phyloP scores from a whole-genome alignment of 2,888 invertebrate species.

The Hofmannophila pseudospretella region DNA sequence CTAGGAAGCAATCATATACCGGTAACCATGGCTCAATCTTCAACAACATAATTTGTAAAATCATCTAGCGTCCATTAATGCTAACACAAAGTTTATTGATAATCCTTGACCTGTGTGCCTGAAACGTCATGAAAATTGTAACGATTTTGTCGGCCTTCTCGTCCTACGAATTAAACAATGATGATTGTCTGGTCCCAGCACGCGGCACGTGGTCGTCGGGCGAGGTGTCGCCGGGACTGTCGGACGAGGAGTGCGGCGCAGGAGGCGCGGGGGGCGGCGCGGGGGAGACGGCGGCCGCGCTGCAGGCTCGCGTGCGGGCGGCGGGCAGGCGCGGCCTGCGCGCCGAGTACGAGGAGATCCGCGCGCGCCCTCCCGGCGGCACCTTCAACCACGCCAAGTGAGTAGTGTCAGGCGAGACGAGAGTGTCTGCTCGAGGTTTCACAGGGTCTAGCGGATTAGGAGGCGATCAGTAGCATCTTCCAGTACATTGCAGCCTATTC shows the following conservation, averaged over 20 bases:
- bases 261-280: constrained; percentile 64
- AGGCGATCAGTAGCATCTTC: no score
- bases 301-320: constrained; percentile 85
- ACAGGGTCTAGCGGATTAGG: no score
- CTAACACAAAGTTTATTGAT: no score
- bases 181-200: constrained; percentile 28
- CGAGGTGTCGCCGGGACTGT: constrained; percentile 87
- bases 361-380: constrained; percentile 89
- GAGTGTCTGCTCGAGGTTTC: no score
- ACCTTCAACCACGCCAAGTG: constrained; percentile 93
- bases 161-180: background rate
- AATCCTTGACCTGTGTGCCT: no score
- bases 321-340: constrained; percentile 89
- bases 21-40: no score
- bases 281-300: constrained; percentile 83
- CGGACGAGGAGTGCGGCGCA: constrained; percentile 92
- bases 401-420: constrained; percentile 19
- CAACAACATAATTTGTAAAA: no score
- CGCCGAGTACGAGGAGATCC: constrained; percentile 93
- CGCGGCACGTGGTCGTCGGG: constrained; percentile 72
- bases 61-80: no score
- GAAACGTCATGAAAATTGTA: no score
- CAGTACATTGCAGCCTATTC: no score
- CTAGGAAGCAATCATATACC: no score
- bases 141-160: no score